Conservation (phyloP, 2,797 vertebrate species). For the Pseudocheirus occidentalis region DNA sequence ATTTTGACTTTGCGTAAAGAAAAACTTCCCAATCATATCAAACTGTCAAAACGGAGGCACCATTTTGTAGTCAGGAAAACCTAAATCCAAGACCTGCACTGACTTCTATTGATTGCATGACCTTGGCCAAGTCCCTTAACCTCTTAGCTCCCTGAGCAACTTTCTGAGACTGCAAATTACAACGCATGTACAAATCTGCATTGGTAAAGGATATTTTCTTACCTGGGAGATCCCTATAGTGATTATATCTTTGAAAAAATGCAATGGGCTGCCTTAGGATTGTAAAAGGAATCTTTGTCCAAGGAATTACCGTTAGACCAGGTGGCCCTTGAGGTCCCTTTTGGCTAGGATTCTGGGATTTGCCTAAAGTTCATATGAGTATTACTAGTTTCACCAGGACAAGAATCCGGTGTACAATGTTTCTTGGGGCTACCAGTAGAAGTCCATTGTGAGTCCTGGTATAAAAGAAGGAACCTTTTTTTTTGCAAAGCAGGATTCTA, state of each 20-base stretch:
- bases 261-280: neutral
- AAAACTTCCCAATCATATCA: neutral
- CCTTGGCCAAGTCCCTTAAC: neutral
- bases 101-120: neutral
- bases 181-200: neutral
- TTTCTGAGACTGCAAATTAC: neutral
- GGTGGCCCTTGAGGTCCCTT: neutral
- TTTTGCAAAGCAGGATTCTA: neutral
- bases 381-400: neutral
- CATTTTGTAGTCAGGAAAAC: neutral
- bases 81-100: neutral
- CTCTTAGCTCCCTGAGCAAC: neutral
- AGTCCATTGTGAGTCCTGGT: neutral
- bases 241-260: neutral
- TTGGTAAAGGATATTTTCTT: neutral
- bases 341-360: neutral
- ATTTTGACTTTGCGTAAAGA: neutral
- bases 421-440: neutral
- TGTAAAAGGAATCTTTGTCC: neutral
- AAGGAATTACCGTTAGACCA: neutral
- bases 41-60: neutral
- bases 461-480: neutral
- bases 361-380: neutral
- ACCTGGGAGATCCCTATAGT: neutral
- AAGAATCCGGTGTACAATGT: neutral